These are phyloP conservation scores for Entomobrya multifasciata DNA, from an alignment of 2,888 invertebrate genomes.

Conservation along the genomic window DNA sequence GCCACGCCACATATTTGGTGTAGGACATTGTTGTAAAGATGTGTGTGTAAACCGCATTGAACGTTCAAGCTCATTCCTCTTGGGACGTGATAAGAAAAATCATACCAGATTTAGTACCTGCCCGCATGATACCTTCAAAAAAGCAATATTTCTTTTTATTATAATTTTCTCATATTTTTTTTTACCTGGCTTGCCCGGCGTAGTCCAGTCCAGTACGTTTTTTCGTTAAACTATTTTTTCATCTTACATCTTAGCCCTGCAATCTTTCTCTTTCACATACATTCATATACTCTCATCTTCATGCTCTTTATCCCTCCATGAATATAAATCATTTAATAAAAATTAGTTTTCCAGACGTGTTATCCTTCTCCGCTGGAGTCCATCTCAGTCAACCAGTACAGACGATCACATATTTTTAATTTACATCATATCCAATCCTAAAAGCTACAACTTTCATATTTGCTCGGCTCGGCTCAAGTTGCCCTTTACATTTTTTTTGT, in stretches of 20 bases:
- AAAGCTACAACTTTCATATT: too few relatives aligned
- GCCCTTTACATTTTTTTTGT: too few relatives aligned
- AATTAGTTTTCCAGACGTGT: slow-evolving; percentile 69
- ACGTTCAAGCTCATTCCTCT: slow-evolving; percentile 1
- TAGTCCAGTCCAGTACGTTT: background rate
- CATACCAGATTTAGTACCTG: background rate
- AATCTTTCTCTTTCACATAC: background rate
- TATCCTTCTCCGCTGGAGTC: slow-evolving; percentile 62
- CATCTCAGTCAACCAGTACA: background rate
- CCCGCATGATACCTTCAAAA: background rate
- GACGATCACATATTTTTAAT: slow-evolving; percentile 11
- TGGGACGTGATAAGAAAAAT: slow-evolving; percentile 38
- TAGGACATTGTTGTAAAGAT: too few relatives aligned
- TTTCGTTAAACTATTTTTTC: too few relatives aligned
- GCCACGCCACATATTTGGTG: too few relatives aligned
- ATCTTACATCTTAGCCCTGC: too few relatives aligned
- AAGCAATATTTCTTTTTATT: slow-evolving; percentile 42
- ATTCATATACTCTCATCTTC: background rate
- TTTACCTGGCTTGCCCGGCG: too few relatives aligned
- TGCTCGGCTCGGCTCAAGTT: too few relatives aligned
- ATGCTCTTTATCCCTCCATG: slow-evolving; percentile 45
- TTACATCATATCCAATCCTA: slow-evolving; percentile 23
- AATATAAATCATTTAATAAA: slow-evolving; percentile 72
- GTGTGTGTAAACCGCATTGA: too few relatives aligned
- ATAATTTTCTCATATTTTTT: slow-evolving; percentile 18